Evolutionary conservation across 2,888 invertebrate species (phyloP).

Genomic region (Acronicta aceris): DNA sequence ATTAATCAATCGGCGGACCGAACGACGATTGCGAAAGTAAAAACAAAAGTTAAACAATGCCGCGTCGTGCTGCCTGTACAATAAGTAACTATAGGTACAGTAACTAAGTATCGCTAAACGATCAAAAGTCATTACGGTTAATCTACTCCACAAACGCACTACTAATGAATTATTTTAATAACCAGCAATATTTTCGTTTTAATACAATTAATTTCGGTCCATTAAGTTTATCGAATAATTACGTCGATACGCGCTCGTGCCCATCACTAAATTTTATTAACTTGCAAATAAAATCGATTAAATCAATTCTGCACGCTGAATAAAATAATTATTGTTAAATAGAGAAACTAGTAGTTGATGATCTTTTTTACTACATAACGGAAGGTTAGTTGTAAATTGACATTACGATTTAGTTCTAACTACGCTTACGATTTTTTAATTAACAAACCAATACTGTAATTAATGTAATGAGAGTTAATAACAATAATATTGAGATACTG

Average conservation of each 20-base stretch:
- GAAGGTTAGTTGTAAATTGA: slow-evolving; percentile 46
- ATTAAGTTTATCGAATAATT: slow-evolving; percentile 59
- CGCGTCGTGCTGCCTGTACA: slow-evolving; percentile 31
- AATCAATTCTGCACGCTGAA: slow-evolving; percentile 73
- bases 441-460: slow-evolving; percentile 45
- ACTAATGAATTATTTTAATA: slow-evolving; percentile 46
- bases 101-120: slow-evolving; percentile 30
- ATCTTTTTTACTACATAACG: slow-evolving; percentile 53
- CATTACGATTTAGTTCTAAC: slow-evolving; percentile 48
- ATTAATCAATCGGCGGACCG: slow-evolving; percentile 51
- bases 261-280: slow-evolving; percentile 64
- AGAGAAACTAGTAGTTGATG: slow-evolving; percentile 66
- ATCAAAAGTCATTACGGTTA: slow-evolving; percentile 43
- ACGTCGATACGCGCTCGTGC: slow-evolving; percentile 51
- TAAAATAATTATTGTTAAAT: slow-evolving; percentile 70
- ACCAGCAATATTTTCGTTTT: slow-evolving; percentile 30
- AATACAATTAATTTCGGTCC: slow-evolving; percentile 42
- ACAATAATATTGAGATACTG: slow-evolving; percentile 20
- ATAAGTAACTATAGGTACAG: slow-evolving; percentile 1
- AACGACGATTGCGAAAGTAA: slow-evolving; percentile 37
- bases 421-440: slow-evolving; percentile 52
- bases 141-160: slow-evolving; percentile 40
- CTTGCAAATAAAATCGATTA: slow-evolving; percentile 75
- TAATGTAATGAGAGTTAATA: slow-evolving; percentile 40
- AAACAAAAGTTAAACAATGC: slow-evolving; percentile 52